Evolutionary conservation across 2,888 invertebrate genomes (phyloP).

Genomic region (Allophyes oxyacanthae): DNA sequence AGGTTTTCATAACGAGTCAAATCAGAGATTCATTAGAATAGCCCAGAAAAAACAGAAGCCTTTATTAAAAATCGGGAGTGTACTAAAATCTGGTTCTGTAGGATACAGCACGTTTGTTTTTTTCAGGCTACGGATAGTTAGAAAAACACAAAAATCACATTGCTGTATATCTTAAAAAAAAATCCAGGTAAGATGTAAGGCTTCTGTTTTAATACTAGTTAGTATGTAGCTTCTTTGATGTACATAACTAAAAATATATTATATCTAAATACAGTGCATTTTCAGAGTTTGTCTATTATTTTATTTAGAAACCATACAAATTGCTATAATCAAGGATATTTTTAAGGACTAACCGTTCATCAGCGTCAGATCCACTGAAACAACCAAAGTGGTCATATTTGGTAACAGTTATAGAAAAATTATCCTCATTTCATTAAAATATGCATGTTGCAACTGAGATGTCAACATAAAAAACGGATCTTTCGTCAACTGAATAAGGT

Average conservation of each 20-base stretch:
- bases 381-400: no score
- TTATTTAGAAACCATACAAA: conserved; percentile 32
- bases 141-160: conserved; percentile 85
- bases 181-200: conserved; percentile 72
- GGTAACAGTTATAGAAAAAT: no score
- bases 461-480: no score
- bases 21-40: conserved; percentile 35
- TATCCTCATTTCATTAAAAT: no score
- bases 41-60: conserved; percentile 70
- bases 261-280: conserved; percentile 62
- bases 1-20: no score
- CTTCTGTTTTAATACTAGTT: conserved; percentile 80
- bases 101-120: conserved; percentile 63
- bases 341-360: conserved; percentile 15
- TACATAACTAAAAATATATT: conserved; percentile 56
- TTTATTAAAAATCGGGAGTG: conserved; percentile 35
- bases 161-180: conserved; percentile 80
- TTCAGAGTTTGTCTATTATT: conserved; percentile 68
- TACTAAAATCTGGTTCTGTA: conserved; percentile 15
- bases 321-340: conserved; percentile 10
- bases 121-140: conserved; percentile 83
- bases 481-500: no score
- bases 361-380: no score
- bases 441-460: no score
- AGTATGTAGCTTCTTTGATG: conserved; percentile 45